These are phyloP conservation scores for Calliopum simillimum DNA, from an alignment of 2,888 invertebrate genomes.

Conservation along the genomic window DNA sequence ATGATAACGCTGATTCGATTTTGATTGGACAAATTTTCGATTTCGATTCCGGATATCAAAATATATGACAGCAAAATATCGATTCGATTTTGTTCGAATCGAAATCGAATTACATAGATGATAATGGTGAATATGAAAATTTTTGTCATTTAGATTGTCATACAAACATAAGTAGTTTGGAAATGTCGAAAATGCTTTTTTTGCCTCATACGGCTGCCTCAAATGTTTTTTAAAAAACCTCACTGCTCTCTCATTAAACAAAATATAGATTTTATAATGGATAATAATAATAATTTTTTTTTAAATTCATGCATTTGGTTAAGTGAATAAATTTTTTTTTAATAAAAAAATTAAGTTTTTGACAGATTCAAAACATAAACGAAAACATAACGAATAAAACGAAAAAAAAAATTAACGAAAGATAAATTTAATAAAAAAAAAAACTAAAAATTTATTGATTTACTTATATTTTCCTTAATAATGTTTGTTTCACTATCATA, in stretches of 20 bases:
- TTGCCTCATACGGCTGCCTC: too few species aligned
- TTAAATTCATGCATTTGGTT: slow-evolving; percentile 1
- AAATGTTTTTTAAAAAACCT: slow-evolving; percentile 25
- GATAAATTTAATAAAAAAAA: slow-evolving; percentile 30
- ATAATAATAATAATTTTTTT: slow-evolving; percentile 18
- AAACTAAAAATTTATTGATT: slow-evolving; percentile 35
- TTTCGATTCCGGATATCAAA: too few species aligned
- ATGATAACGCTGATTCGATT: too few species aligned
- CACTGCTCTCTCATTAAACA: slow-evolving; percentile 19
- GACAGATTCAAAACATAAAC: slow-evolving; percentile 17
- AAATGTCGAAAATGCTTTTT: too few species aligned
- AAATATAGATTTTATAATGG: slow-evolving; percentile 21
- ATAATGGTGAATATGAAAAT: too few species aligned
- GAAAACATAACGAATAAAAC: slow-evolving; percentile 42
- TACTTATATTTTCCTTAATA: slow-evolving; percentile 4
- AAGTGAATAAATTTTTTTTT: slow-evolving; percentile 35
- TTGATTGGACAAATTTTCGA: too few species aligned
- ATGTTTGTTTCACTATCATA: too few species aligned
- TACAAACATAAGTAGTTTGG: too few species aligned
- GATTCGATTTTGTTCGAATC: too few species aligned
- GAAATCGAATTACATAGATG: too few species aligned
- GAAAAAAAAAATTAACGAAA: slow-evolving; percentile 27
- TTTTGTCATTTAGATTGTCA: too few species aligned
- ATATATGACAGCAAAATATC: too few species aligned
- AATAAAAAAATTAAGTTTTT: slow-evolving; percentile 37